Conservation (phyloP, 1,140 invertebrate species). For the Neomicropteryx cornuta region DNA sequence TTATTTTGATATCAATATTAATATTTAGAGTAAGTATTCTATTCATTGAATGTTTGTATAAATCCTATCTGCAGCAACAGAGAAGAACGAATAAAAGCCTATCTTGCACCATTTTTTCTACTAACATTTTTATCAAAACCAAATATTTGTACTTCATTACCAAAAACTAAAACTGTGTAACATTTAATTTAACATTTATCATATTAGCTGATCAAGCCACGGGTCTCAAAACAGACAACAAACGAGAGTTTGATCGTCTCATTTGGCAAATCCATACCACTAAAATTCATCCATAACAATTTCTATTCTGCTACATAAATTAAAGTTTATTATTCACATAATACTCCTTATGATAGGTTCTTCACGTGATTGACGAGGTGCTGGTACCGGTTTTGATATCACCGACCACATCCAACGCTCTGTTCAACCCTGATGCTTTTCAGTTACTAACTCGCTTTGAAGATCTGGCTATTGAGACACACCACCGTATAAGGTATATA, state of each 20-base stretch:
- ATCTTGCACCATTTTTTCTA: too few species aligned
- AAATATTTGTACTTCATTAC: too few species aligned
- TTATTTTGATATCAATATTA: background rate
- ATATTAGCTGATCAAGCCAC: too few species aligned
- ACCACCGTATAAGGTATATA: slow-evolving; percentile 48
- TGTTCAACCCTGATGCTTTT: slow-evolving; percentile 69
- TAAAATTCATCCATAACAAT: too few species aligned
- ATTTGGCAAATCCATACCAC: too few species aligned
- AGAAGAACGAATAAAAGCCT: too few species aligned
- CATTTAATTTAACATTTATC: background rate
- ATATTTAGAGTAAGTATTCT: slow-evolving; percentile 4
- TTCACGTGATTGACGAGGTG: slow-evolving; percentile 74
- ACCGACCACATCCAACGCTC: slow-evolving; percentile 40
- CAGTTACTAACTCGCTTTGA: slow-evolving; percentile 67
- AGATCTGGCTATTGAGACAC: slow-evolving; percentile 52
- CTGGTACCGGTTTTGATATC: slow-evolving; percentile 56
- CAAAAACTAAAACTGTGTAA: slow-evolving; percentile 1
- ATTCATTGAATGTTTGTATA: background rate
- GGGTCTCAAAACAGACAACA: background rate
- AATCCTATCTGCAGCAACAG: too few species aligned
- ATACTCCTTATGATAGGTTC: slow-evolving; percentile 40
- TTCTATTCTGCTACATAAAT: too few species aligned
- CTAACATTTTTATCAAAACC: too few species aligned
- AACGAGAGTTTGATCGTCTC: background rate
- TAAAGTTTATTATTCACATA: background rate